Evolutionary conservation across 2,113 vertebrate species (phyloP).

Genomic region (Eptatretus burgeri): DNA sequence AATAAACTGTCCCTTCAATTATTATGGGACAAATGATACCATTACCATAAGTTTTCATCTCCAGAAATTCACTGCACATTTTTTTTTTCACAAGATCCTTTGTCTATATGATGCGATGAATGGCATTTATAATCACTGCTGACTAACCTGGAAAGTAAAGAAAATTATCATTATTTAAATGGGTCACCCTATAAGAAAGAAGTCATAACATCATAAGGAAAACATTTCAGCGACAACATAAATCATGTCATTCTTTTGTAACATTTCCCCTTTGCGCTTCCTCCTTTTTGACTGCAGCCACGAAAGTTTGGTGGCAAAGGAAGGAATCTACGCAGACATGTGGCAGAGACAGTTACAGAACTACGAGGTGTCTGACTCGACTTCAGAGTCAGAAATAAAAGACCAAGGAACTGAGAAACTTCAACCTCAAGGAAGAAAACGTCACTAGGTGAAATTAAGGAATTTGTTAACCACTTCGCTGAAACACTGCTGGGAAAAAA

Average conservation of each 20-base stretch:
- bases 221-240: not conserved
- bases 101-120: too few relatives aligned
- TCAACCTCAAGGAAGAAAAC: constrained; percentile 16
- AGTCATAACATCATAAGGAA: not conserved
- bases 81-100: too few relatives aligned
- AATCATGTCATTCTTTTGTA: not conserved
- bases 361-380: constrained; percentile 17
- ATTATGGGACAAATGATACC: too few relatives aligned
- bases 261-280: not conserved
- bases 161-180: not conserved
- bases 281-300: constrained; percentile 23
- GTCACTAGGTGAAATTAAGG: not conserved
- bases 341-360: constrained; percentile 50
- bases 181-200: not conserved
- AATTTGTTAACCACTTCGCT: too few relatives aligned
- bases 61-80: too few relatives aligned
- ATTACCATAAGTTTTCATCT: too few relatives aligned
- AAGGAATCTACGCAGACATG: constrained; percentile 49
- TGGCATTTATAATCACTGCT: too few relatives aligned
- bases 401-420: constrained; percentile 26
- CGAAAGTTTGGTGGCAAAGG: constrained; percentile 40
- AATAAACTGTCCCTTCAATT: too few relatives aligned
- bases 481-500: too few relatives aligned
- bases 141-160: too few relatives aligned
- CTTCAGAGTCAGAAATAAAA: constrained; percentile 27